phyloP scores from a whole-genome alignment of 2,113 vertebrate genomes.

The Aramus guarauna region DNA sequence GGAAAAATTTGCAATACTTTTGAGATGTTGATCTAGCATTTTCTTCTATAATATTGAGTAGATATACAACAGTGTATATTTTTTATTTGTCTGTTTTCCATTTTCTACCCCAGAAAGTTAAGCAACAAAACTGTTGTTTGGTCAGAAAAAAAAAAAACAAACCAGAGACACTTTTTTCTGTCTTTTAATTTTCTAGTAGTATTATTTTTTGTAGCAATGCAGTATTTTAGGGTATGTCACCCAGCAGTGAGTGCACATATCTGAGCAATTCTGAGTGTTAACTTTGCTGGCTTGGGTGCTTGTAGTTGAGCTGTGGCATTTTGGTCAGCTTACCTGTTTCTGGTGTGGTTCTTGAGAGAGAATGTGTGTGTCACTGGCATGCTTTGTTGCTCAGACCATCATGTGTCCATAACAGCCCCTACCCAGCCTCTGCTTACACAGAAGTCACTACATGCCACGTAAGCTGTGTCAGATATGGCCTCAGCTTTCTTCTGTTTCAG shows the following conservation, averaged over 20 bases:
- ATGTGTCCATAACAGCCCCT: accelerated
- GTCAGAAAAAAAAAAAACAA: not conserved
- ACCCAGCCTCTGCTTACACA: not conserved
- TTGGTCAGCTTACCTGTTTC: accelerated
- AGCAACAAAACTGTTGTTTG: not conserved
- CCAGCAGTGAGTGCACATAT: accelerated
- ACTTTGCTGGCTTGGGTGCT: not conserved
- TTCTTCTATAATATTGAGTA: not conserved
- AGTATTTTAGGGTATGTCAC: not conserved
- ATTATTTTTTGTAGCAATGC: not conserved
- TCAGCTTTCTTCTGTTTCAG: not conserved
- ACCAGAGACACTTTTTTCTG: not conserved
- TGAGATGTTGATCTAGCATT: not conserved
- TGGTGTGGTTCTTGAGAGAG: not conserved
- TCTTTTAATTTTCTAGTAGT: not conserved
- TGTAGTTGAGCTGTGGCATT: not conserved
- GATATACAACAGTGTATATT: not conserved
- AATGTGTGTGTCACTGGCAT: accelerated
- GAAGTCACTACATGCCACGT: not conserved
- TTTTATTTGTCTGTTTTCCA: not conserved
- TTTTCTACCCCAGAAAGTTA: not conserved
- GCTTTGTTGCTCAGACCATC: not conserved
- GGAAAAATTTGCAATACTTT: not conserved
- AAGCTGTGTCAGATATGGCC: not conserved
- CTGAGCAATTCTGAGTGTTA: not conserved